Evolutionary conservation across 2,888 invertebrate genomes (phyloP), one percentile per base, ranked within the genome.

Genomic region (Tenthredo notha): DNA sequence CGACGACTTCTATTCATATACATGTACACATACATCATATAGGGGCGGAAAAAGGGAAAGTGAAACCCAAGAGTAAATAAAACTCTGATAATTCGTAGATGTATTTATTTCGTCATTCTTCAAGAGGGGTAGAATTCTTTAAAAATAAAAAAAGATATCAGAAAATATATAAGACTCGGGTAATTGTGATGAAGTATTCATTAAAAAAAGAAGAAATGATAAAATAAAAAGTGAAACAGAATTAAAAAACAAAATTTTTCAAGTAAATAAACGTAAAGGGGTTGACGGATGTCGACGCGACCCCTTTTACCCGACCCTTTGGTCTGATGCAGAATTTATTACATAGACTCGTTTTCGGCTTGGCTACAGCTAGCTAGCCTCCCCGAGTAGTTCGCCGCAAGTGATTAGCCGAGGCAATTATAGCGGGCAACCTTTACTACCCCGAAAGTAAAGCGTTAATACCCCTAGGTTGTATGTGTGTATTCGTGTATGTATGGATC

Each of bases 341-440:
- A 80, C 58, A 61, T 37, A 58, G 61, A 61, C 58, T 80, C 58
- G 40, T 80, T 80, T 61, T 80, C 58, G 58, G 37, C 61, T 80
- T 37, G 77, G 33, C 50, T 47, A 15, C 80, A 18, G 25, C 10
- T 40, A 10, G 33, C 77, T 7, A 6, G 37, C 37, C 37, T n/a
- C 21, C 58, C 37, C 21, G 33, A 37, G 29, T 50, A 50, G 50
- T 61, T 54, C 58, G 61, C 80, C 80, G 61, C 58, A 80, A 80
- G 80, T 80, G 80, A 80, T 80, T 80, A 80, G 80, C 58, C n/a
- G 61, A 61, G 80, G 61, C 80, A 80, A 80, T 80, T 80, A 61
- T 61, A 61, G n/a, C 80, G 80, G 80, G 37, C 18, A 80, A 12
- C 21, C 40, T 61, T 61, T 61, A 40, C 21, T 25, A 58, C 61